Evolutionary conservation across 1,140 invertebrate genomes (phyloP).

Genomic region (Tetragnatha versicolor): DNA sequence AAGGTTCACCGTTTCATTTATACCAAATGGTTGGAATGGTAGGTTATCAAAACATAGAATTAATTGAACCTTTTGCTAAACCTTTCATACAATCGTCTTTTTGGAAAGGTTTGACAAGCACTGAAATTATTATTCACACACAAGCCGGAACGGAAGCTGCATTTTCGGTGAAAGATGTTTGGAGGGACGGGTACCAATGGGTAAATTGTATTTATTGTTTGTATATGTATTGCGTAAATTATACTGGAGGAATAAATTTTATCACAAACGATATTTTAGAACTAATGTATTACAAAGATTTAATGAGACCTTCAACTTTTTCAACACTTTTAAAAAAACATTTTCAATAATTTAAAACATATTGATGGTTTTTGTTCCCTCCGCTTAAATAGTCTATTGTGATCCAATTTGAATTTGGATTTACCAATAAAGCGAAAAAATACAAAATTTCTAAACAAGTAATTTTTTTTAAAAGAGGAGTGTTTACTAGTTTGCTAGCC

Average conservation of each 20-base stretch:
- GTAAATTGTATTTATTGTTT: too few relatives aligned
- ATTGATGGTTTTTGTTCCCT: too few relatives aligned
- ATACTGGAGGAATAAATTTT: too few relatives aligned
- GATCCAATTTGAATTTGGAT: constrained; percentile 13
- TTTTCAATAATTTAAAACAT: too few relatives aligned
- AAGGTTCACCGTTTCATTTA: constrained; percentile 10
- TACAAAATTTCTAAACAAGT: constrained; percentile 31
- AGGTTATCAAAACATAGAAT: background rate
- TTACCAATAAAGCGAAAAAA: constrained; percentile 30
- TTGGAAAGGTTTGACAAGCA: constrained; percentile 1
- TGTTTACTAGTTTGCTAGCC: background rate
- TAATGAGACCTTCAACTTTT: too few relatives aligned
- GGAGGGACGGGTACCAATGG: too few relatives aligned
- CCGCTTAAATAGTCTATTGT: constrained; percentile 25
- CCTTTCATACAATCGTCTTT: constrained; percentile 23
- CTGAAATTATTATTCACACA: constrained; percentile 12
- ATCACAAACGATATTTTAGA: too few relatives aligned
- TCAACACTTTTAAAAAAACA: too few relatives aligned
- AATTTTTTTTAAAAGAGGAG: background rate
- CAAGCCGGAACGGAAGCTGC: constrained; percentile 27
- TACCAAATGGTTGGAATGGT: constrained; percentile 16
- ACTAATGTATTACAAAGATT: too few relatives aligned
- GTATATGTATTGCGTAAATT: too few relatives aligned
- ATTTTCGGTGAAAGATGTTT: too few relatives aligned
- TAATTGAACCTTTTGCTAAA: background rate